Conservation (phyloP, 2,113 vertebrate genomes). For the Progne subis region DNA sequence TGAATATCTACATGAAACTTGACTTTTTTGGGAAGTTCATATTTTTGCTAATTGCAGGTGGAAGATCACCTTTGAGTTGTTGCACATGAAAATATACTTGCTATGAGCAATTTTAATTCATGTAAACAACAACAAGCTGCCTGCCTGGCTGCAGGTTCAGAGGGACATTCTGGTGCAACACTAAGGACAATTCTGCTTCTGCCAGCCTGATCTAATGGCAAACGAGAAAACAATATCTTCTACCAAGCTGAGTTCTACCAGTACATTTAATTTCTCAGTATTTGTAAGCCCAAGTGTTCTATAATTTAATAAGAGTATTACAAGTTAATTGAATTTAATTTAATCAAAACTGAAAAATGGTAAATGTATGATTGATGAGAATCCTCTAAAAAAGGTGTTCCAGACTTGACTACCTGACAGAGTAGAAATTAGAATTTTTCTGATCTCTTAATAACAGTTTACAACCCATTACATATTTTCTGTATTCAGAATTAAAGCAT, state of each 20-base stretch:
- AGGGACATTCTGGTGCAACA: background rate
- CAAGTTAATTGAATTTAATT: background rate
- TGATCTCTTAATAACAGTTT: background rate
- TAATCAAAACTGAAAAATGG: background rate
- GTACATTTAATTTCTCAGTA: background rate
- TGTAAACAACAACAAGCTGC: background rate
- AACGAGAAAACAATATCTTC: background rate
- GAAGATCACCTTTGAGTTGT: background rate
- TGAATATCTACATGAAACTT: background rate
- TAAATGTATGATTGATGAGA: background rate
- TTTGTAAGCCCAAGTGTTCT: background rate
- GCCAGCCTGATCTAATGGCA: background rate
- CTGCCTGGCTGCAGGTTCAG: background rate
- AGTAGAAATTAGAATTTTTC: background rate
- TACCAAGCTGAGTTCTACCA: background rate
- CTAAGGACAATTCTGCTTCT: background rate
- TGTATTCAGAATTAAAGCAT: background rate
- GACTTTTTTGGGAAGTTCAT: background rate
- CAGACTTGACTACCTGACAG: background rate
- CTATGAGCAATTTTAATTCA: background rate
- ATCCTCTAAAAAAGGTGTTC: background rate
- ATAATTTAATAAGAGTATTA: background rate
- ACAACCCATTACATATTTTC: background rate
- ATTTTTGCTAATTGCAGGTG: background rate
- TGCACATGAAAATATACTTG: background rate